These are phyloP conservation scores for Trachymyrmex septentrionalis DNA, from an alignment of 1,140 invertebrate genomes.

Conservation along the genomic window DNA sequence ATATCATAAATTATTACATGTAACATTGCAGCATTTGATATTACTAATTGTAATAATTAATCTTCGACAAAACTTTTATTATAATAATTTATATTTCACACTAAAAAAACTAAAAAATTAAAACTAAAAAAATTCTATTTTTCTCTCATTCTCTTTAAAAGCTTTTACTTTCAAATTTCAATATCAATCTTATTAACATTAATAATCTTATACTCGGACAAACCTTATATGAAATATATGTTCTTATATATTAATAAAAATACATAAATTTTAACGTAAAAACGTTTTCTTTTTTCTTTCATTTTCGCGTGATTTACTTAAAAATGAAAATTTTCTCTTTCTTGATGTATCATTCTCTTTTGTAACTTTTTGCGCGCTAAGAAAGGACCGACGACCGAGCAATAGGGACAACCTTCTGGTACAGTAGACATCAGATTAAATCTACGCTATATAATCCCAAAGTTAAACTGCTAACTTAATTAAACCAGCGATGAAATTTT, in stretches of 20 bases:
- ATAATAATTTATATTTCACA: not conserved
- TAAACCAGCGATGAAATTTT: constrained; percentile 63
- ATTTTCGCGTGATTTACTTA: not conserved
- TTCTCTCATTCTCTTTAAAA: not conserved
- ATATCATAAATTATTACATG: not conserved
- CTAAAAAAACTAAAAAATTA: not conserved
- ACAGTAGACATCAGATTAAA: constrained; percentile 49
- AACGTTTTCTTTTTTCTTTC: not conserved
- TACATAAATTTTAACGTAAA: not conserved
- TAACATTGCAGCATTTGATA: not conserved
- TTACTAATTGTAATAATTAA: constrained; percentile 9
- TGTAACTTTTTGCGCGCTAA: constrained; percentile 1
- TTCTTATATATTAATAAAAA: not conserved
- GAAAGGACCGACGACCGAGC: not conserved
- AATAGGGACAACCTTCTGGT: constrained; percentile 10
- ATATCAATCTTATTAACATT: not conserved
- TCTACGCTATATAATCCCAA: constrained; percentile 29
- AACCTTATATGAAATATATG: not conserved
- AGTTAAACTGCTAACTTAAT: constrained; percentile 44
- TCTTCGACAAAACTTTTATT: not conserved
- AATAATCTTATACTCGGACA: not conserved
- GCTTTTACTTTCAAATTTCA: not conserved
- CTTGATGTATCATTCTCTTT: not conserved
- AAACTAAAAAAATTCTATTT: not conserved
- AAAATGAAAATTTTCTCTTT: constrained; percentile 7